Evolutionary conservation across 2,113 vertebrate genomes (phyloP), one percentile per base, ranked within the genome.

Genomic region (Syngnathus floridae): DNA sequence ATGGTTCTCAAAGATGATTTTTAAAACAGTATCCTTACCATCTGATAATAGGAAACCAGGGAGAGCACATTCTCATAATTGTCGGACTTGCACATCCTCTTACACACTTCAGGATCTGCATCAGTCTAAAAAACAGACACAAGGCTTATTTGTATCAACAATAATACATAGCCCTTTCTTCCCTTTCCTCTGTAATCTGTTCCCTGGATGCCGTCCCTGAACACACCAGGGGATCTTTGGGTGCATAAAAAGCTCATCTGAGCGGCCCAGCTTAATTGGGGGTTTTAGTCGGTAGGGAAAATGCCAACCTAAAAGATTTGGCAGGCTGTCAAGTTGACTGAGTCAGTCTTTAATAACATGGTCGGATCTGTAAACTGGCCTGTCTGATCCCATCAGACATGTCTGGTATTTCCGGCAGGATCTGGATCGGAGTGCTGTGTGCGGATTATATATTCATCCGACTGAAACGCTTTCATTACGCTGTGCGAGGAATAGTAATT

Each of bases 1-100:
- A 14, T 16, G 26, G 13, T 35, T 8, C 40, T 45, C 38, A 21
- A 3, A 26, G 21, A 43, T 8, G 41, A 43, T 46, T 35, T 31
- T 4, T 4, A 31, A 22, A 22, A 31, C 4, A 7, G 13, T 21
- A 10, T 17, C 17, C 74, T 91, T 88, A 98, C 96, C 95, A 99
- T 99, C 86, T 99, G 96, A 84, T 98, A 99, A 82, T 99, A 98
- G 0, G 95, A 91, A 74, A 99, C 94, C 38, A 98, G 92, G 21
- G 97, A 97, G 66, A 94, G 74, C 64, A 97, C 90, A 0, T 94
- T 93, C 84, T 98, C 96, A 40, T 85, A 96, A 19, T 94, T 80
- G 54, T 94, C 94, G 84, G 87, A 89, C 87, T 92, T 94, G 87
- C 95, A 98, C 97, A 98, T 98, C 80, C 92, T 95, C 88, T 95